Conservation (phyloP, 2,888 invertebrate species). For the Drosophila meridiana region DNA sequence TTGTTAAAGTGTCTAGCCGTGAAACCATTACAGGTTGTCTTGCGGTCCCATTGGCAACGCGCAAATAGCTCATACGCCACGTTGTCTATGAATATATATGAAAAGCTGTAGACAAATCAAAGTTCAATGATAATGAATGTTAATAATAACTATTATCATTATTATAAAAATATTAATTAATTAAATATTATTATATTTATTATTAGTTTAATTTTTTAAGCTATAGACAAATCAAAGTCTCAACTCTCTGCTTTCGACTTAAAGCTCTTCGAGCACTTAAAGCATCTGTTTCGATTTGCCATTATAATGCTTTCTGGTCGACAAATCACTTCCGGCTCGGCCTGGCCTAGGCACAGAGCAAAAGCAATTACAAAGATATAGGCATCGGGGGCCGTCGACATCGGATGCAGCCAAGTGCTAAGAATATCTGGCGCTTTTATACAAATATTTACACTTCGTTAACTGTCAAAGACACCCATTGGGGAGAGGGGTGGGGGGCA, state of each 20-base stretch:
- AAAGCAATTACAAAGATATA: constrained; percentile 66
- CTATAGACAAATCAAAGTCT: neutral
- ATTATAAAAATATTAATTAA: too few relatives aligned
- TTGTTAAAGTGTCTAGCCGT: constrained; percentile 51
- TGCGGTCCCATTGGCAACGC: constrained; percentile 7
- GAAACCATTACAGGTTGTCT: constrained; percentile 30
- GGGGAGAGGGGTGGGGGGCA: neutral
- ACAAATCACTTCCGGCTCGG: constrained; percentile 25
- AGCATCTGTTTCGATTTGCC: constrained; percentile 3
- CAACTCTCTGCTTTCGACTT: too few relatives aligned
- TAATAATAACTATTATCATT: too few relatives aligned
- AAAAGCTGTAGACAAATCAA: neutral
- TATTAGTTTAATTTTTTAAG: too few relatives aligned
- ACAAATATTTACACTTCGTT: constrained; percentile 77
- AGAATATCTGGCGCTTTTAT: constrained; percentile 57
- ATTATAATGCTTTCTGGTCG: neutral
- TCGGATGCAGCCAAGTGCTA: constrained; percentile 59
- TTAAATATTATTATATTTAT: too few relatives aligned
- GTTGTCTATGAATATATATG: neutral
- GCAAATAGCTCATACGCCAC: constrained; percentile 21
- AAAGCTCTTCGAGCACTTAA: neutral
- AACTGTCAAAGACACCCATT: constrained; percentile 64
- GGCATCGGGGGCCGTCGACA: constrained; percentile 21
- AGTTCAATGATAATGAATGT: too few relatives aligned
- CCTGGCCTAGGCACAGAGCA: constrained; percentile 7